These are phyloP conservation scores for Ernsta delagoae DNA, from an alignment of 2,888 invertebrate species.

Conservation along the genomic window DNA sequence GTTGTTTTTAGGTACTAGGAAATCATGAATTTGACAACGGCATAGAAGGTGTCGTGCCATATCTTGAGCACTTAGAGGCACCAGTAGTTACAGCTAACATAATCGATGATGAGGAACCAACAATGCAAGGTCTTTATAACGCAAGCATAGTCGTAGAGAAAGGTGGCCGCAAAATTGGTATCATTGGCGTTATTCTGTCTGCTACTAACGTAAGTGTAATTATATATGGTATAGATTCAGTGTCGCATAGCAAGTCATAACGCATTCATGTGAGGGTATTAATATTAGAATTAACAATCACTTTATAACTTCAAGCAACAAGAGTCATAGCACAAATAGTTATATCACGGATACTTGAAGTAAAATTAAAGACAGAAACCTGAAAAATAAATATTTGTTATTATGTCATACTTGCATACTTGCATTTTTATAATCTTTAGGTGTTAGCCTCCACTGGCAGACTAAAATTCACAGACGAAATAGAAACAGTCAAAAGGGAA, in stretches of 20 bases:
- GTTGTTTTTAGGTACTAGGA: conserved; percentile 88
- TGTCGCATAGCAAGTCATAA: too few species aligned
- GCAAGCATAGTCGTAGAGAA: conserved; percentile 87
- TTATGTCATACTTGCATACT: too few species aligned
- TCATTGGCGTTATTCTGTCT: conserved; percentile 89
- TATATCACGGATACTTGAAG: too few species aligned
- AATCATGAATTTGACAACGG: conserved; percentile 95
- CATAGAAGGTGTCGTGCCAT: conserved; percentile 89
- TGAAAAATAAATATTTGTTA: too few species aligned
- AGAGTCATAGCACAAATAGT: too few species aligned
- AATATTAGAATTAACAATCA: too few species aligned
- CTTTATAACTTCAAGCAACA: too few species aligned
- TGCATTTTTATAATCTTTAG: conserved; percentile 60
- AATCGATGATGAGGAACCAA: conserved; percentile 88
- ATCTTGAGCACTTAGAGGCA: conserved; percentile 86
- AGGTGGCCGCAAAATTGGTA: conserved; percentile 88
- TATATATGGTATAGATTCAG: too few species aligned
- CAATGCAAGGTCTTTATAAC: conserved; percentile 86
- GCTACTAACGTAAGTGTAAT: conserved; percentile 64
- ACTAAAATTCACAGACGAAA: conserved; percentile 88
- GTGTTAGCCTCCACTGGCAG: conserved; percentile 87
- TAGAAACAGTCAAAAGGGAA: conserved; percentile 87
- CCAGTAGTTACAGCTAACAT: conserved; percentile 92
- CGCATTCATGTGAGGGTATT: too few species aligned
- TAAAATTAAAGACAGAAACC: too few species aligned